These are phyloP conservation scores for Trachythela sp. DNA, from an alignment of 64 coral and sea anemone genomes.

Conservation along the genomic window DNA sequence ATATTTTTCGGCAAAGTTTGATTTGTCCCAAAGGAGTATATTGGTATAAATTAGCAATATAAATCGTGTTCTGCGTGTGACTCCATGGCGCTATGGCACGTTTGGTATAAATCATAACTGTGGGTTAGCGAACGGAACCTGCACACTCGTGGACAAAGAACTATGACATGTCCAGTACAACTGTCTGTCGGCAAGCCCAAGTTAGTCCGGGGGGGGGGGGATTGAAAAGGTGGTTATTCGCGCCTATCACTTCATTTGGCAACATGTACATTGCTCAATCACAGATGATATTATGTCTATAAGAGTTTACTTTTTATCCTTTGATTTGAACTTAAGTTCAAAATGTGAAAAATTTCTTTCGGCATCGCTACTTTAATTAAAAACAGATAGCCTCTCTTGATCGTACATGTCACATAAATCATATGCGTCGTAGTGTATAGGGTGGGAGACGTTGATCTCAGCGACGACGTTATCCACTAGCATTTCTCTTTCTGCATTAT, in stretches of 20 bases:
- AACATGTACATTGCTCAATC: not conserved
- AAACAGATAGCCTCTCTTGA: not conserved
- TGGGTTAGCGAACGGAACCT: not conserved
- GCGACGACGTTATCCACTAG: not conserved
- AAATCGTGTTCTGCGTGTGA: not conserved
- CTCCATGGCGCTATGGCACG: not conserved
- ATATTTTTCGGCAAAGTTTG: not conserved
- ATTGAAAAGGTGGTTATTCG: too few species aligned
- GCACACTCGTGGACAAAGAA: not conserved
- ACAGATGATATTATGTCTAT: not conserved
- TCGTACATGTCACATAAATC: conserved; percentile 22
- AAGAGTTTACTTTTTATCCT: not conserved
- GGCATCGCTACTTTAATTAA: conserved; percentile 15
- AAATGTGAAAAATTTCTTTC: conserved; percentile 16
- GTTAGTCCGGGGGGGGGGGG: not conserved
- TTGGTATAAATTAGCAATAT: not conserved
- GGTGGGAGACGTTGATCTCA: not conserved
- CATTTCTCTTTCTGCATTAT: not conserved
- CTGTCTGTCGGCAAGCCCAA: not conserved
- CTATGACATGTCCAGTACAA: not conserved
- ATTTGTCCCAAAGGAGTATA: not conserved
- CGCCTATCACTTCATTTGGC: not conserved
- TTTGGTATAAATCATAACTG: not conserved
- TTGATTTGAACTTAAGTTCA: conserved; percentile 17
- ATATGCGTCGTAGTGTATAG: not conserved